Base-by-base conservation (phyloP, 2,888 invertebrate genomes). In the Nomada lathburiana region DNA sequence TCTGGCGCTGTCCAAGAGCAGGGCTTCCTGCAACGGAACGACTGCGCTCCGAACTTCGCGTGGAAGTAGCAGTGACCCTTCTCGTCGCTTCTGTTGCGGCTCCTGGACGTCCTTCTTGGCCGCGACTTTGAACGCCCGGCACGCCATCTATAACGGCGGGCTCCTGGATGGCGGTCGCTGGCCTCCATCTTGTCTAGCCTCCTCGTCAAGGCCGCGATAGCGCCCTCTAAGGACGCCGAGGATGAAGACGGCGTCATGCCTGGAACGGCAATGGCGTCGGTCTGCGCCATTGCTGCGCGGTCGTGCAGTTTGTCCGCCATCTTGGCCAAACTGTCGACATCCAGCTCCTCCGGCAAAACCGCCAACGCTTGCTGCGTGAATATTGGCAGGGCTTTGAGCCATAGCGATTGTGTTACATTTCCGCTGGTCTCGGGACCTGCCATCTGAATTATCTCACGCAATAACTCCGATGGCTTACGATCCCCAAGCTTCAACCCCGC, bases 11-110 rank as follows among this genome's bases (percentile, higher is more conserved):
- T 52, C 53, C 62, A 72, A 0, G 63, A 13, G 16, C 71, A 72
- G 2, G 71, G 71, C 20, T 36, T n/a, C 16, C 53, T n/a, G 53
- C 71, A 72, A 10, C 29, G 36, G 36, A 42, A 53, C 0, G 71
- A 60, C 1, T 72, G 3, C 18, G n/a, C 29, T 3, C 63, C 29
- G 53, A 72, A 72, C 20, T n/a, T 60, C 1, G 5, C 13, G 16
- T 72, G 71, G 16, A 16, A 63, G 20, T 52, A 72, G 9, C 71
- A 72, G 0, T 18, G 2, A 0, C 36, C 29, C 7, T 0, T 7
- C 0, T 7, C 29, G 0, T 29, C 29, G 7, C 7, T 0, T 0
- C 29, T 7, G 29, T 0, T 29, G 29, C 29, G 7, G 29, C 29
- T n/a, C n/a, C n/a, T n/a, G n/a, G n/a, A n/a, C n/a, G n/a, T n/a